These are phyloP conservation scores for Aphaenogaster rudis DNA, from an alignment of 1,140 invertebrate genomes.

Conservation along the genomic window DNA sequence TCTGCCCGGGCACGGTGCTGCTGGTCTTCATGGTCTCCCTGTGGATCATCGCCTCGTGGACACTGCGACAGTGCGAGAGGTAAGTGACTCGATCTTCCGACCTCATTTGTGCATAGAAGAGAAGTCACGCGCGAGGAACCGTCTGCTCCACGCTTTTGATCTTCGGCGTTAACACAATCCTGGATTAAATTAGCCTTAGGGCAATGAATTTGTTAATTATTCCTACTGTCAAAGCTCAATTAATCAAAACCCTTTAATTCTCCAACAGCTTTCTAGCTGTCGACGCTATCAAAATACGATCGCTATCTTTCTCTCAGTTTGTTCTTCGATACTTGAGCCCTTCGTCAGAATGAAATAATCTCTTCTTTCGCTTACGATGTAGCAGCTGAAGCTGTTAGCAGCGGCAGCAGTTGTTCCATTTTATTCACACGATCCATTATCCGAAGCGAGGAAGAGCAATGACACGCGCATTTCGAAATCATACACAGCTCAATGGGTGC, in stretches of 20 bases:
- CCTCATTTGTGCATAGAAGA: neutral
- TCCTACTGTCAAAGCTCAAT: neutral
- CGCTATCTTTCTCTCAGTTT: neutral
- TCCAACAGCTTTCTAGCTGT: neutral
- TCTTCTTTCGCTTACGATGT: neutral
- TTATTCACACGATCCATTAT: conserved; percentile 19
- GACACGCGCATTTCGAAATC: conserved; percentile 45
- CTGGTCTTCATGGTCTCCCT: conserved; percentile 99
- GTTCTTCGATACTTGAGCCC: neutral
- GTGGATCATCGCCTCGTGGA: conserved; percentile 99
- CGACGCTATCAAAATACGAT: neutral
- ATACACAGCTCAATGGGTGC: conserved; percentile 29
- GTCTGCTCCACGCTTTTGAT: neutral
- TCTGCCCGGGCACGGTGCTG: conserved; percentile 99
- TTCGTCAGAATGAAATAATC: neutral
- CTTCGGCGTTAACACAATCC: neutral
- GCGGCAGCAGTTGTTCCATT: neutral
- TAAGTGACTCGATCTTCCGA: conserved; percentile 86
- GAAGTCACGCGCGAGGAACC: neutral
- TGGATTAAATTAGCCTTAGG: neutral
- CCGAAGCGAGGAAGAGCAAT: neutral
- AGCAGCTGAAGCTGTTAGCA: neutral
- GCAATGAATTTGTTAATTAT: neutral
- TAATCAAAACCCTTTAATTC: neutral
- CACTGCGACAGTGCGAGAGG: conserved; percentile 99